These are phyloP conservation scores for Acipenser oxyrinchus DNA, from an alignment of 2,797 vertebrate species.

Conservation along the genomic window DNA sequence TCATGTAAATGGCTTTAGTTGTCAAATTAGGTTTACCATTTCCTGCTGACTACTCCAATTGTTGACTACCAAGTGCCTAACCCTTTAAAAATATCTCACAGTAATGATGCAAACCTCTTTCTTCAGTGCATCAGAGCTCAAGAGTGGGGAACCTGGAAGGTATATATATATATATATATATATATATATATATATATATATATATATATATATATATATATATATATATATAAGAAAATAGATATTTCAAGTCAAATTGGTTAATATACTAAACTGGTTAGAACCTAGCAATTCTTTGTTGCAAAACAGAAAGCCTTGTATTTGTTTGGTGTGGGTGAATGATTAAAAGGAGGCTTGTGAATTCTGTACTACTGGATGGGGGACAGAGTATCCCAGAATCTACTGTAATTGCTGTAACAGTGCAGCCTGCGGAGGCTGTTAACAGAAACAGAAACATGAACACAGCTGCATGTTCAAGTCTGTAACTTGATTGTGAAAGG, in stretches of 20 bases:
- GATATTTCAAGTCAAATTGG: background rate
- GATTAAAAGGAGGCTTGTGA: constrained; percentile 24
- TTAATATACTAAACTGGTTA: constrained; percentile 16
- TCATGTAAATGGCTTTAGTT: constrained; percentile 55
- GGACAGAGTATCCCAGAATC: constrained; percentile 21
- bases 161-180: too few species aligned
- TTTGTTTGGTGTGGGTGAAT: constrained; percentile 19
- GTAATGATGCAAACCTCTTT: constrained; percentile 62
- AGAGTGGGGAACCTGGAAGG: constrained; percentile 23
- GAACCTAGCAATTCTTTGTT: constrained; percentile 46
- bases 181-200: background rate
- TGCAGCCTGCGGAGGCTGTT: constrained; percentile 23
- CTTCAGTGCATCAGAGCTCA: constrained; percentile 52
- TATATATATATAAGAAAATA: background rate
- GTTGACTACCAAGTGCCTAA: constrained; percentile 92
- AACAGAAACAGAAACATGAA: constrained; percentile 30
- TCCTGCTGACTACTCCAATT: constrained; percentile 68
- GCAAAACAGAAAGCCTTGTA: constrained; percentile 32
- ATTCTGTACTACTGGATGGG: constrained; percentile 32
- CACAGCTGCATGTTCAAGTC: constrained; percentile 43
- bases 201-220: too few species aligned
- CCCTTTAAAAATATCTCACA: constrained; percentile 70
- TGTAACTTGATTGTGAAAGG: constrained; percentile 30
- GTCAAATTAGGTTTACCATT: constrained; percentile 64
- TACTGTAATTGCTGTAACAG: constrained; percentile 31